Base-by-base conservation (phyloP, 2,113 vertebrate genomes). In the Cromileptes altivelis region DNA sequence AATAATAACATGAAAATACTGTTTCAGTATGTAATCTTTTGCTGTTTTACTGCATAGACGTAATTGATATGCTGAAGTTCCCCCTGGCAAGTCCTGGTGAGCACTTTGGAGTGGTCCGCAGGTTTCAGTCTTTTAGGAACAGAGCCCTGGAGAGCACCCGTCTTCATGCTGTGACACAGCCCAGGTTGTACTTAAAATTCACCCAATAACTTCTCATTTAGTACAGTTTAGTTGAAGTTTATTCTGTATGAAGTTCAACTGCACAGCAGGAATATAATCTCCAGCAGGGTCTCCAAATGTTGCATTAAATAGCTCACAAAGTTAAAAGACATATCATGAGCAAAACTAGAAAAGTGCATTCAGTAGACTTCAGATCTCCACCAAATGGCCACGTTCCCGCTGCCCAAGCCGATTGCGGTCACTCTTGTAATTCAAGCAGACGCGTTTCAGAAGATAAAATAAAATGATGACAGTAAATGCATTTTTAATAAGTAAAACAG, bases 51-150 rank as follows among this genome's bases (percentile, higher is more conserved):
- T 89, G 92, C 93, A 50, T 91, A 99, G 98, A 95, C 75, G 84
- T 80, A 18, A 91, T 96, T 33, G 93, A 95, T 82, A 53, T 99
- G 80, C 95, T 99, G 0, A 86, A 78, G 58, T 98, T 97, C 80
- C 96, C 96, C 7, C 94, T 97, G 33, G 97, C 97, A 47, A 97
- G 96, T 71, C 97, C 95, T 0, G 97, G 96, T 8, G 97, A 97
- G 86, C 93, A 78, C 85, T 96, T 96, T 2, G 98, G 97, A 89
- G 90, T 97, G 1, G 91, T 97, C 82, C 96, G 96, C 91, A 97
- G 91, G 70, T 95, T 98, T 81, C 87, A 73, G 21, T 93, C 90
- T 40, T 98, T 98, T 91, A 93, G 81, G 75, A 96, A 97, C 91
- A 80, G 80, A 89, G 95, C 96, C 55, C 95, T 99, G 85, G 97